These are phyloP conservation scores for Conomelus anceps DNA, from an alignment of 2,888 invertebrate species.

Conservation along the genomic window DNA sequence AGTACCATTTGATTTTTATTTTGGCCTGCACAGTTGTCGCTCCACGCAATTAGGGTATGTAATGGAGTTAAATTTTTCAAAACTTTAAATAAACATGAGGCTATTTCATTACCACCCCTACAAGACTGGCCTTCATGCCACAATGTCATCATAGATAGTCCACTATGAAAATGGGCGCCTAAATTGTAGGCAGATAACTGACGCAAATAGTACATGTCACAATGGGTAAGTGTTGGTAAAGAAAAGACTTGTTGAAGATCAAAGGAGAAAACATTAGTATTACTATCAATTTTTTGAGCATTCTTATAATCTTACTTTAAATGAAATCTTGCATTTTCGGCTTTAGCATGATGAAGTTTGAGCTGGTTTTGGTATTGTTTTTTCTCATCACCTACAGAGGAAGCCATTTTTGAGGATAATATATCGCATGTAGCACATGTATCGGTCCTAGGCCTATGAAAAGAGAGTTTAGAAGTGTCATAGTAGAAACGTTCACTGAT, in stretches of 20 bases:
- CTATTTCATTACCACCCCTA: background rate
- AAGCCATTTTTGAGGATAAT: too few species aligned
- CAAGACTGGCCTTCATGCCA: constrained; percentile 3
- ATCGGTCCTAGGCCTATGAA: too few species aligned
- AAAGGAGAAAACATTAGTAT: background rate
- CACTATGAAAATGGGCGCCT: background rate
- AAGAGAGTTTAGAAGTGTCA: too few species aligned
- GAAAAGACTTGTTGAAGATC: background rate
- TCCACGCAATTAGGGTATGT: background rate
- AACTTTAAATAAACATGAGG: background rate
- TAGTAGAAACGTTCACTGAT: background rate
- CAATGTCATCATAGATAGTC: background rate
- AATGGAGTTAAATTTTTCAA: background rate
- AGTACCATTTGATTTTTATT: background rate
- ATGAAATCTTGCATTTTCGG: background rate
- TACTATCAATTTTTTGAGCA: background rate
- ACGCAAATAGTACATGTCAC: background rate
- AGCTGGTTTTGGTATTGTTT: too few species aligned
- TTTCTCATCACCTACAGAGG: too few species aligned
- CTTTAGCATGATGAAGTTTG: too few species aligned
- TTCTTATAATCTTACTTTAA: background rate
- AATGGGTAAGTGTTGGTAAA: background rate
- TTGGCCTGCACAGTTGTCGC: constrained; percentile 7
- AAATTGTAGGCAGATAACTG: background rate
- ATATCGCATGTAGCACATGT: too few species aligned